These are phyloP conservation scores for Platanista minor DNA, from an alignment of 2,113 vertebrate genomes.

Conservation along the genomic window DNA sequence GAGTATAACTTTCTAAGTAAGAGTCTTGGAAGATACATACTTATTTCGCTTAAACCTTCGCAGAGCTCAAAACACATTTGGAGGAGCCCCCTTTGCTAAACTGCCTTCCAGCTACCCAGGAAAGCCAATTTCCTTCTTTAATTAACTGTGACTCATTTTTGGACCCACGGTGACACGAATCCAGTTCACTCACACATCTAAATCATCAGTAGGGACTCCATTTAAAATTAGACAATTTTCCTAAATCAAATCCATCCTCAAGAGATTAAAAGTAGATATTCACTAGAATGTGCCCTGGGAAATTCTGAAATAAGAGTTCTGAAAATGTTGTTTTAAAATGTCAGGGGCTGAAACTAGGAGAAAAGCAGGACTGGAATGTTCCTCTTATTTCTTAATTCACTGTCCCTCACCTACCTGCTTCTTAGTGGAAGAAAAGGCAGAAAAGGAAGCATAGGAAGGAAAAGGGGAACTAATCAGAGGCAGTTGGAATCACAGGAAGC, in stretches of 20 bases:
- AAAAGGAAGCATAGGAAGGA: neutral
- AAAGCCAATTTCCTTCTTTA: slow-evolving; percentile 61
- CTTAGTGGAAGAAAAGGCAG: neutral
- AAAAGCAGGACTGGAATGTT: neutral
- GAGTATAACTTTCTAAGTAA: neutral
- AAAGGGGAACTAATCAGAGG: neutral
- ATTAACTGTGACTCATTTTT: slow-evolving; percentile 36
- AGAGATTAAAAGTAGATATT: slow-evolving; percentile 23
- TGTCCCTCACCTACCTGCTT: neutral
- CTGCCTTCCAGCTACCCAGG: slow-evolving; percentile 49
- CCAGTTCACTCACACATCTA: neutral
- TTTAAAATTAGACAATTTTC: slow-evolving; percentile 49
- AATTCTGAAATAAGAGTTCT: slow-evolving; percentile 25
- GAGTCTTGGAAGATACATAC: neutral
- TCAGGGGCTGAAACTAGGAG: neutral
- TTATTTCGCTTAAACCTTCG: neutral
- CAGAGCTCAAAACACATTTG: neutral
- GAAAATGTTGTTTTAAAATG: neutral
- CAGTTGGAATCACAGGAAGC: neutral
- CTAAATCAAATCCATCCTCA: neutral
- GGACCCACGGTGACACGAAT: neutral
- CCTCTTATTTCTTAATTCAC: neutral
- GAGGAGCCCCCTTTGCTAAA: slow-evolving; percentile 16
- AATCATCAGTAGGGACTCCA: slow-evolving; percentile 5
- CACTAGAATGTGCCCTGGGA: neutral